Conservation (phyloP, 2,113 vertebrate genomes). For the Ameiurus melas region DNA sequence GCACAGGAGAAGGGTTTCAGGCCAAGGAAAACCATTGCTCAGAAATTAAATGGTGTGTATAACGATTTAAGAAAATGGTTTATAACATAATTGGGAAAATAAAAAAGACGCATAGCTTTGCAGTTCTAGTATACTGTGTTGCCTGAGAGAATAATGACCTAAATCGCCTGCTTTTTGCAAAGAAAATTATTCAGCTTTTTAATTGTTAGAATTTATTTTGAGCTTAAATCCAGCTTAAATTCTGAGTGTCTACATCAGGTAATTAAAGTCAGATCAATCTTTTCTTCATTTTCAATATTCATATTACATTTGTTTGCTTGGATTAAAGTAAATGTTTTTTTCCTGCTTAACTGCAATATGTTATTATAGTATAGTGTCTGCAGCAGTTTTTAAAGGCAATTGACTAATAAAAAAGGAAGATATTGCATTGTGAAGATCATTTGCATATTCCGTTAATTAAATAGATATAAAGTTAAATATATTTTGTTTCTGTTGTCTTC, state of each 20-base stretch:
- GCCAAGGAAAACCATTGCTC: neutral
- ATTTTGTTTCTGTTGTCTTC: neutral
- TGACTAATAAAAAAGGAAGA: neutral
- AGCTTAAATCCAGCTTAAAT: neutral
- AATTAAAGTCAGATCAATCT: neutral
- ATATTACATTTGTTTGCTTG: neutral
- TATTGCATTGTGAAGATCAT: neutral
- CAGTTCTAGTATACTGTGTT: neutral
- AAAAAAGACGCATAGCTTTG: neutral
- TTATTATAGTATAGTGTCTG: neutral
- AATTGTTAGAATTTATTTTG: neutral
- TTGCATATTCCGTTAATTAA: neutral
- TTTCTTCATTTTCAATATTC: neutral
- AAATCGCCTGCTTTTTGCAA: neutral
- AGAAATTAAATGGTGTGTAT: neutral
- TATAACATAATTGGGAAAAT: neutral
- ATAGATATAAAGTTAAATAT: neutral
- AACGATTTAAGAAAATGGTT: neutral
- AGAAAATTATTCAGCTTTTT: neutral
- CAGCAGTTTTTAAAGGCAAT: neutral
- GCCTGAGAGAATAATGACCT: neutral
- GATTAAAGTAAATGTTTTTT: neutral
- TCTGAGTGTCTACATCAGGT: neutral
- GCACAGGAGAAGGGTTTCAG: neutral
- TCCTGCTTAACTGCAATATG: neutral